A percentile compares a stretch with the other conserved stretches of the same genome.
Conservation (phyloP, 2,888 invertebrate genomes). For the Bugulina stolonifera region DNA sequence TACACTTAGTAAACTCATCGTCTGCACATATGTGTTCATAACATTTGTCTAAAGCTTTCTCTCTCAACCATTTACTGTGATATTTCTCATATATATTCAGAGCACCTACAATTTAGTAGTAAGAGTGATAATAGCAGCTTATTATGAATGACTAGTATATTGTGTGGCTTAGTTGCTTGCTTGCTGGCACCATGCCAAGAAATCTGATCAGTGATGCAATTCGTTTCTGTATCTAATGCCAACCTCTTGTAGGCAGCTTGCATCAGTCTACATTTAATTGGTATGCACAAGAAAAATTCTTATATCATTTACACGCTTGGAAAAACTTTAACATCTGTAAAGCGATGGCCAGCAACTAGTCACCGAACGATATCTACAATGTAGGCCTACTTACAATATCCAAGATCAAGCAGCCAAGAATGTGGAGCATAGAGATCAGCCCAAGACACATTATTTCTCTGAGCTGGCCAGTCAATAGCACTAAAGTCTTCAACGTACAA, state of each 20-base stretch:
- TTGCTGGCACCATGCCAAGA: too few relatives aligned
- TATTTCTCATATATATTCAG: constrained; percentile 39
- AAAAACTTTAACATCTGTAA: too few relatives aligned
- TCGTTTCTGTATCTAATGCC: too few relatives aligned
- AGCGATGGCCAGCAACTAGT: too few relatives aligned
- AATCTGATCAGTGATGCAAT: too few relatives aligned
- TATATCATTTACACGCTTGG: too few relatives aligned
- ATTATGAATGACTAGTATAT: not conserved
- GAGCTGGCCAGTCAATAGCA: constrained; percentile 36
- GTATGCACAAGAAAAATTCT: too few relatives aligned
- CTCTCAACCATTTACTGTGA: constrained; percentile 33
- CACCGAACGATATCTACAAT: too few relatives aligned
- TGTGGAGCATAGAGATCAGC: constrained; percentile 44
- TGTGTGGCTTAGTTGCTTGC: too few relatives aligned
- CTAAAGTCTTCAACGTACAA: constrained; percentile 36
- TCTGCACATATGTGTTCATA: constrained; percentile 45
- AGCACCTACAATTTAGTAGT: constrained; percentile 32
- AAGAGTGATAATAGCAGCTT: not conserved
- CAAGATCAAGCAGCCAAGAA: constrained; percentile 35
- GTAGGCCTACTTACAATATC: constrained; percentile 34
- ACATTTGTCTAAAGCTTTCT: constrained; percentile 35
- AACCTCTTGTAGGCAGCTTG: too few relatives aligned
- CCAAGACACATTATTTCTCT: constrained; percentile 39
- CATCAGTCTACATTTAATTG: too few relatives aligned
- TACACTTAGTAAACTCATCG: constrained; percentile 41